Percentiles rank a stretch among this genome's conserved stretches.
These are phyloP conservation scores for Acrossocheilus wenchowensis DNA, from an alignment of 2,797 vertebrate species.

Conservation along the genomic window DNA sequence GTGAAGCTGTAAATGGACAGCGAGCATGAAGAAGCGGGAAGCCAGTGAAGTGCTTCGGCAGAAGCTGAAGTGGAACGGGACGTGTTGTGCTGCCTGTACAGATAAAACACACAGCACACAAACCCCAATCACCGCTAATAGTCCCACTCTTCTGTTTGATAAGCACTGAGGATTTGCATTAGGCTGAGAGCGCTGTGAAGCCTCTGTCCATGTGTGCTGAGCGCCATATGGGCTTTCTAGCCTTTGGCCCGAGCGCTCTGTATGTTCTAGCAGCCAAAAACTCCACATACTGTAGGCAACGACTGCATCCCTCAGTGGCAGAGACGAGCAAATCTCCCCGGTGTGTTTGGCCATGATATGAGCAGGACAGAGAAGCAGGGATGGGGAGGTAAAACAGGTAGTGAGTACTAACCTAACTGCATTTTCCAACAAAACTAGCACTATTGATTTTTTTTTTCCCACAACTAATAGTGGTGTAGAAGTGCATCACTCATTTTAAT, in stretches of 20 bases:
- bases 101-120: conserved; percentile 55
- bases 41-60: conserved; percentile 45
- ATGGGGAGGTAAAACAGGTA: neutral
- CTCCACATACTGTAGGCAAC: conserved; percentile 1
- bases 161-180: conserved; percentile 42
- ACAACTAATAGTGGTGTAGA: neutral
- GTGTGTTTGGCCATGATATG: conserved; percentile 24
- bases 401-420: neutral
- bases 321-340: neutral
- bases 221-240: neutral
- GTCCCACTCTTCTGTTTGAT: conserved; percentile 39
- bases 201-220: neutral
- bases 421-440: neutral
- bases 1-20: conserved; percentile 58
- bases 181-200: conserved; percentile 5
- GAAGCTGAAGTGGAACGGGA: conserved; percentile 45
- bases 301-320: neutral
- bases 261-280: conserved; percentile 18
- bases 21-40: conserved; percentile 29
- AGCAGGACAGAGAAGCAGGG: neutral
- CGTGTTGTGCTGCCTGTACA: conserved; percentile 29
- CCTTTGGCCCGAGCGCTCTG: conserved; percentile 4
- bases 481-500: neutral
- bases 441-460: neutral
- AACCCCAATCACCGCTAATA: conserved; percentile 55